These are phyloP conservation scores for Eubasilissa regina DNA, from an alignment of 1,140 invertebrate genomes.

Conservation along the genomic window DNA sequence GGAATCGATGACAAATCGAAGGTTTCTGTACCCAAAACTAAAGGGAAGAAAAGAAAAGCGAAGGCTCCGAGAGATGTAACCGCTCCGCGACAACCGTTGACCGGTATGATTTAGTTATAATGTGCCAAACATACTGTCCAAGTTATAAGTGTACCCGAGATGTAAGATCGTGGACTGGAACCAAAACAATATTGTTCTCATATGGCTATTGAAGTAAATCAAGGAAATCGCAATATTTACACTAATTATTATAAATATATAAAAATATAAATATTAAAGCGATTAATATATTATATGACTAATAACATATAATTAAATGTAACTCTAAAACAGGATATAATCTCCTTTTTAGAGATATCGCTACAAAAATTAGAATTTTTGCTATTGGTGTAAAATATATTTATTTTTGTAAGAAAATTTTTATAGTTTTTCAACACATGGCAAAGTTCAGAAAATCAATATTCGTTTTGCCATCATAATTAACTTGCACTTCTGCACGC, in stretches of 20 bases:
- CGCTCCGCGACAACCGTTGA: slow-evolving; percentile 81
- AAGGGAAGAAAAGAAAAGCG: slow-evolving; percentile 78
- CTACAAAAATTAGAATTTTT: no score
- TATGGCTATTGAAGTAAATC: background rate
- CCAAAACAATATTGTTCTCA: background rate
- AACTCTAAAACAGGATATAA: no score
- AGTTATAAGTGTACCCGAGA: background rate
- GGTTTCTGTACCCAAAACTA: slow-evolving; percentile 59
- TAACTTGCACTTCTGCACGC: no score
- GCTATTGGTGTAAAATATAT: no score
- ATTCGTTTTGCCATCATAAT: background rate
- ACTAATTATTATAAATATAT: background rate
- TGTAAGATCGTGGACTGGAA: background rate
- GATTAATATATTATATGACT: no score
- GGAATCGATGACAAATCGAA: slow-evolving; percentile 20
- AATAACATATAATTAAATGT: no score
- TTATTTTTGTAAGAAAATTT: no score
- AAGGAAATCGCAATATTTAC: background rate
- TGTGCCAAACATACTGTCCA: slow-evolving; percentile 20
- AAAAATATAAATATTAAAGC: background rate
- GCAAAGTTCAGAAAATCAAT: background rate
- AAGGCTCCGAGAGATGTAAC: slow-evolving; percentile 79
- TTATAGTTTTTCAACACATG: no score
- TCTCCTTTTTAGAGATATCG: no score
- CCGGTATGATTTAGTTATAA: slow-evolving; percentile 71